A percentile compares a stretch with the other conserved stretches of the same genome.
These are phyloP conservation scores for Chelonus formosanus DNA, from an alignment of 2,888 invertebrate genomes.

Conservation along the genomic window DNA sequence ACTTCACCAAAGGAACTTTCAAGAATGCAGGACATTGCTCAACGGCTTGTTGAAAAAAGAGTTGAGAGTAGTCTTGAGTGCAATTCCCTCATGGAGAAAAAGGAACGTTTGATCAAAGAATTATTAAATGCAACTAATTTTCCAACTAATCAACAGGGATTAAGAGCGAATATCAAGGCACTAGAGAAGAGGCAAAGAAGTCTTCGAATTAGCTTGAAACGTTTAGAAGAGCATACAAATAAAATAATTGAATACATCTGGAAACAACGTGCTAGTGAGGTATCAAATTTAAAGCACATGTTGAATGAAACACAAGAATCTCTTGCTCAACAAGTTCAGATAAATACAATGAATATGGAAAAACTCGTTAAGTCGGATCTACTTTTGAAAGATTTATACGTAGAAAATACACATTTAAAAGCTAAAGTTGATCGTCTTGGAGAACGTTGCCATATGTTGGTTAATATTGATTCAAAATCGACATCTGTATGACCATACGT, in stretches of 20 bases:
- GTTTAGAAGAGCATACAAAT: slow-evolving; percentile 74
- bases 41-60: slow-evolving; percentile 46
- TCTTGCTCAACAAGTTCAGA: slow-evolving; percentile 68
- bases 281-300: slow-evolving; percentile 67
- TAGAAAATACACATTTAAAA: slow-evolving; percentile 83
- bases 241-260: slow-evolving; percentile 68
- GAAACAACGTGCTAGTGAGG: slow-evolving; percentile 69
- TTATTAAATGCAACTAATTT: slow-evolving; percentile 50
- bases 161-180: slow-evolving; percentile 60
- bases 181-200: slow-evolving; percentile 73
- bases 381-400: slow-evolving; percentile 82
- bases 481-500: slow-evolving; percentile 59
- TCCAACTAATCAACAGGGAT: slow-evolving; percentile 40
- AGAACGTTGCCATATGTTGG: slow-evolving; percentile 67
- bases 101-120: slow-evolving; percentile 52
- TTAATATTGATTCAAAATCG: slow-evolving; percentile 63
- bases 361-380: slow-evolving; percentile 78
- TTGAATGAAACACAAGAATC: slow-evolving; percentile 68
- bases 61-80: slow-evolving; percentile 46
- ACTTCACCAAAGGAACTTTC: slow-evolving; percentile 41
- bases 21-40: slow-evolving; percentile 41
- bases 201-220: slow-evolving; percentile 71
- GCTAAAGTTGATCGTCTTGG: slow-evolving; percentile 71
- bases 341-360: slow-evolving; percentile 70
- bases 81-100: slow-evolving; percentile 46